phyloP scores from a whole-genome alignment of 2,113 vertebrate species.

The Tychaedon coryphoeus region DNA sequence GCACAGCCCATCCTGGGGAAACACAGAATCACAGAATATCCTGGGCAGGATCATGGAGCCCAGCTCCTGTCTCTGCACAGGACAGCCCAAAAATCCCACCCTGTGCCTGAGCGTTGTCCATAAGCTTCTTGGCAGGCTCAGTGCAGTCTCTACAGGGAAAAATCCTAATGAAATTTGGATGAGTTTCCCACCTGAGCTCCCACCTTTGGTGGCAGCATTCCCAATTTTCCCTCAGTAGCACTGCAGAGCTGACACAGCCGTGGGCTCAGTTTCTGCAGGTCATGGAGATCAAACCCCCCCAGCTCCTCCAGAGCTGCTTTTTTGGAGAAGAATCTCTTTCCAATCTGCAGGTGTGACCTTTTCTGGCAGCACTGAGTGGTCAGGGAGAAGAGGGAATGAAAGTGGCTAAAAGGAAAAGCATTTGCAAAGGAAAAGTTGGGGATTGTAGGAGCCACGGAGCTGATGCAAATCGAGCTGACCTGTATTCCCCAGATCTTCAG shows the following conservation, averaged over 20 bases:
- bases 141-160: not conserved
- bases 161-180: not conserved
- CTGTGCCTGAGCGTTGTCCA: not conserved
- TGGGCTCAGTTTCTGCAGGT: not conserved
- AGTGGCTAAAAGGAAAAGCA: not conserved
- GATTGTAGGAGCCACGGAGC: not conserved
- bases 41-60: not conserved
- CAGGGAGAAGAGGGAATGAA: not conserved
- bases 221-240: not conserved
- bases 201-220: not conserved
- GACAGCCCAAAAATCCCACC: not conserved
- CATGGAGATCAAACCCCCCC: not conserved
- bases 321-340: not conserved
- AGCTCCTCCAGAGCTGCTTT: not conserved
- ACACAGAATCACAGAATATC: not conserved
- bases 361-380: not conserved
- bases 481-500: not conserved
- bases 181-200: not conserved
- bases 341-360: not conserved
- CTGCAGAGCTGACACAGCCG: fast-evolving
- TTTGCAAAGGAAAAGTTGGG: not conserved
- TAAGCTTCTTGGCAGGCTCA: not conserved
- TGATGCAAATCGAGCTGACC: not conserved
- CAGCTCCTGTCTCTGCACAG: not conserved
- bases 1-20: not conserved